A percentile compares a stretch with the other conserved stretches of the same genome.
Conservation (phyloP, 2,797 vertebrate genomes). For the Oceanodroma leucorhoa region DNA sequence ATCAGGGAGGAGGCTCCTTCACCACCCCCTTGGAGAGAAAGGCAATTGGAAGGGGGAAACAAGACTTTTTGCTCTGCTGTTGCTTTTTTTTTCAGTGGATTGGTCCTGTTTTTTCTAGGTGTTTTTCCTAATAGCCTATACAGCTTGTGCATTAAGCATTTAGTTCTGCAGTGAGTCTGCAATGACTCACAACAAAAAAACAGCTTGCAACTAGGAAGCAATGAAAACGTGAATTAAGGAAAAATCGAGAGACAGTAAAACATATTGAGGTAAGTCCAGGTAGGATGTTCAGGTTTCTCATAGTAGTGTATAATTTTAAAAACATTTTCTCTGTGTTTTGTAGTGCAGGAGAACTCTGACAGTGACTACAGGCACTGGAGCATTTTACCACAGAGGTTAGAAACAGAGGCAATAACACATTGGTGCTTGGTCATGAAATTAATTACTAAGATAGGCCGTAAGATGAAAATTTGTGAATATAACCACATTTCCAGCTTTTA, state of each 20-base stretch:
- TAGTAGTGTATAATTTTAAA: not conserved
- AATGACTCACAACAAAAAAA: not conserved
- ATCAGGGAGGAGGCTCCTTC: not conserved
- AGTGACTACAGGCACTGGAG: not conserved
- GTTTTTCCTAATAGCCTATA: not conserved
- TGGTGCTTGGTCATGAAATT: not conserved
- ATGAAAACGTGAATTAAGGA: not conserved
- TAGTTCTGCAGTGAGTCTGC: not conserved
- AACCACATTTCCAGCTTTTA: not conserved
- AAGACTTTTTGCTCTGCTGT: not conserved
- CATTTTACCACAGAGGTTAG: not conserved
- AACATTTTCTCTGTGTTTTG: not conserved
- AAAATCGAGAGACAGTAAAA: not conserved
- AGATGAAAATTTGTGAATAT: not conserved
- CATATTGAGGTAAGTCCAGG: not conserved
- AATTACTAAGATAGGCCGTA: not conserved
- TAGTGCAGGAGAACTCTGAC: not conserved
- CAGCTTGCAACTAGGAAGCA: not conserved
- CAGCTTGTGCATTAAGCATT: not conserved
- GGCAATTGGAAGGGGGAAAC: rapidly evolving
- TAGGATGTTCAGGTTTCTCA: not conserved
- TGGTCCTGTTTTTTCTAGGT: not conserved
- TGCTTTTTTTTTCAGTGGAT: not conserved
- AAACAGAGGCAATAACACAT: not conserved
- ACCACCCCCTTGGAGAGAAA: not conserved